These are phyloP conservation scores for Theonella swinhoei DNA, from an alignment of 37 sponge, comb jelly and placozoan genomes.

Conservation along the genomic window DNA sequence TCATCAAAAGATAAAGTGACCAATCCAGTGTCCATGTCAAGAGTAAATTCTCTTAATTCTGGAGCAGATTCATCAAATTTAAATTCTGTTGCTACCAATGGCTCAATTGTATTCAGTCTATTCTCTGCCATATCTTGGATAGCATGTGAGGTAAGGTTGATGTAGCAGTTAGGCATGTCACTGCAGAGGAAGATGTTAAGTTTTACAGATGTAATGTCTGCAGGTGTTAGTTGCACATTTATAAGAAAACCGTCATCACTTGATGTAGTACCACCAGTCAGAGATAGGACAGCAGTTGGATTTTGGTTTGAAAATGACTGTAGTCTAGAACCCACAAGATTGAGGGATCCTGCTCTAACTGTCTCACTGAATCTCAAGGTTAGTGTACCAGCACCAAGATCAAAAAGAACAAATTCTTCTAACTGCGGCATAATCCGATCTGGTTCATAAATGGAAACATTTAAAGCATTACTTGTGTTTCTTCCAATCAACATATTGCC, in stretches of 20 bases:
- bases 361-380: slow-evolving; percentile 85
- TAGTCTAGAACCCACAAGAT: slow-evolving; percentile 29
- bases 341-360: slow-evolving; percentile 62
- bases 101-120: slow-evolving; percentile 9
- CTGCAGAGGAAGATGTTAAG: slow-evolving; percentile 56
- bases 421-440: slow-evolving; percentile 60
- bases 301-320: slow-evolving; percentile 18
- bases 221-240: slow-evolving; percentile 22
- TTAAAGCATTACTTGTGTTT: slow-evolving; percentile 10
- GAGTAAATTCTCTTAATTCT: slow-evolving; percentile 29
- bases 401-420: slow-evolving; percentile 46
- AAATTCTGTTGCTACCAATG: slow-evolving; percentile 26
- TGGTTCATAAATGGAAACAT: slow-evolving; percentile 38
- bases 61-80: slow-evolving; percentile 73
- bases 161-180: slow-evolving; percentile 56
- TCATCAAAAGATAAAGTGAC: slow-evolving; percentile 80
- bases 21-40: slow-evolving; percentile 75
- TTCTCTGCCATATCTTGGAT: slow-evolving; percentile 67
- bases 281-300: neutral
- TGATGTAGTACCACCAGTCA: slow-evolving; percentile 58
- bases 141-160: slow-evolving; percentile 44
- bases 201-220: slow-evolving; percentile 48
- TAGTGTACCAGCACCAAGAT: slow-evolving; percentile 62
- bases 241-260: slow-evolving; percentile 56
- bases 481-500: slow-evolving; percentile 32